These are phyloP conservation scores for Leucophora obtusa DNA, from an alignment of 2,888 invertebrate genomes.

Conservation along the genomic window DNA sequence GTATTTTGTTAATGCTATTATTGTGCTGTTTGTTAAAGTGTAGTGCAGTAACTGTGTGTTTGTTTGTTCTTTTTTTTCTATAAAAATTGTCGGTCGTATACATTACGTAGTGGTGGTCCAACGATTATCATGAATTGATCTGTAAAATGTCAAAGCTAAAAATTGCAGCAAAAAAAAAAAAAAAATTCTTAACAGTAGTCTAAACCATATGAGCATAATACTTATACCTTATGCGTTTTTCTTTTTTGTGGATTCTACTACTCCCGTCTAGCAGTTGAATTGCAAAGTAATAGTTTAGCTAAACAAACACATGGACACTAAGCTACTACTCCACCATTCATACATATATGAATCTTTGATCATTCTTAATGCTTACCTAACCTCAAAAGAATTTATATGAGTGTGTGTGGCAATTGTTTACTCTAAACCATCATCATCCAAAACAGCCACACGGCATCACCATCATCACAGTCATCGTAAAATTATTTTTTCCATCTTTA, in stretches of 20 bases:
- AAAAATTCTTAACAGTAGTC: conserved; percentile 49
- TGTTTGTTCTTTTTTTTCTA: conserved; percentile 11
- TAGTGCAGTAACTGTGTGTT: background rate
- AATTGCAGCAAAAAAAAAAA: conserved; percentile 5
- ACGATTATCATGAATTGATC: conserved; percentile 76
- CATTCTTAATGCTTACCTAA: conserved; percentile 46
- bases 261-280: conserved; percentile 51
- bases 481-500: conserved; percentile 8
- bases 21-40: conserved; percentile 38
- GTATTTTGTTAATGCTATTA: conserved; percentile 53
- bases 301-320: conserved; percentile 16
- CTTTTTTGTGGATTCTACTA: conserved; percentile 10
- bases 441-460: conserved; percentile 10
- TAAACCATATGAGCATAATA: conserved; percentile 25
- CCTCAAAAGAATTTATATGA: conserved; percentile 33
- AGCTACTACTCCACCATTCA: background rate
- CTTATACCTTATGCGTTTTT: conserved; percentile 51
- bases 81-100: conserved; percentile 52
- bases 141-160: conserved; percentile 76
- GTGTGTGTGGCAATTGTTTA: conserved; percentile 60
- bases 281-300: conserved; percentile 43
- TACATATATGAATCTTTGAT: conserved; percentile 44
- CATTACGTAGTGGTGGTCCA: conserved; percentile 70
- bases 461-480: conserved; percentile 38
- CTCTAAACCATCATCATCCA: conserved; percentile 32